phyloP scores from a whole-genome alignment of 1,140 invertebrate species.

The Thaumetopoea pityocampa region DNA sequence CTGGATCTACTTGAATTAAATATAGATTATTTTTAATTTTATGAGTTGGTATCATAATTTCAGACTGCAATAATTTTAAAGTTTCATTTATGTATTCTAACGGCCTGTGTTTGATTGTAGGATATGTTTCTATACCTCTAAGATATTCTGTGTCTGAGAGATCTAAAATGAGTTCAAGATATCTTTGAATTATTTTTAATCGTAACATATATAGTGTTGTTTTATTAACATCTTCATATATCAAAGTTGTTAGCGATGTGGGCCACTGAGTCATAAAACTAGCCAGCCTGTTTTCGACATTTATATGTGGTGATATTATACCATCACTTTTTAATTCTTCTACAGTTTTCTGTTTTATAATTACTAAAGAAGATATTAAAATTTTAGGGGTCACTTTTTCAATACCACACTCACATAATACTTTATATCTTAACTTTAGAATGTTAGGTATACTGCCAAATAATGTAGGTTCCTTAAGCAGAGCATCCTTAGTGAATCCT shows the following conservation, averaged over 20 bases:
- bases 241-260: conserved; percentile 51
- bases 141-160: conserved; percentile 62
- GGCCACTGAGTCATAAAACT: conserved; percentile 54
- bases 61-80: conserved; percentile 65
- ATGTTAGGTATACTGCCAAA: conserved; percentile 55
- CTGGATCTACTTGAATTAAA: conserved; percentile 63
- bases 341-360: conserved; percentile 54
- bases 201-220: conserved; percentile 49
- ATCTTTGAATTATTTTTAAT: conserved; percentile 59
- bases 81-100: conserved; percentile 63
- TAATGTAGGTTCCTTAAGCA: conserved; percentile 47
- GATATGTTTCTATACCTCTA: conserved; percentile 62
- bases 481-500: conserved; percentile 35
- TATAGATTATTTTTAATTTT: conserved; percentile 74
- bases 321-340: conserved; percentile 48
- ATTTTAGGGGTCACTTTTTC: conserved; percentile 30
- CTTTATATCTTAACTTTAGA: conserved; percentile 48
- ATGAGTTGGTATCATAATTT: conserved; percentile 57
- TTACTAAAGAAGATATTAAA: conserved; percentile 44
- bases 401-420: conserved; percentile 63
- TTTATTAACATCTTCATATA: conserved; percentile 40
- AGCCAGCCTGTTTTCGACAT: conserved; percentile 64
- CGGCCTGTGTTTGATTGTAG: conserved; percentile 69
- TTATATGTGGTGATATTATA: conserved; percentile 37
- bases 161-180: conserved; percentile 67